phyloP scores from a whole-genome alignment of 2,888 invertebrate species.

The Pseudanteris insignis region DNA sequence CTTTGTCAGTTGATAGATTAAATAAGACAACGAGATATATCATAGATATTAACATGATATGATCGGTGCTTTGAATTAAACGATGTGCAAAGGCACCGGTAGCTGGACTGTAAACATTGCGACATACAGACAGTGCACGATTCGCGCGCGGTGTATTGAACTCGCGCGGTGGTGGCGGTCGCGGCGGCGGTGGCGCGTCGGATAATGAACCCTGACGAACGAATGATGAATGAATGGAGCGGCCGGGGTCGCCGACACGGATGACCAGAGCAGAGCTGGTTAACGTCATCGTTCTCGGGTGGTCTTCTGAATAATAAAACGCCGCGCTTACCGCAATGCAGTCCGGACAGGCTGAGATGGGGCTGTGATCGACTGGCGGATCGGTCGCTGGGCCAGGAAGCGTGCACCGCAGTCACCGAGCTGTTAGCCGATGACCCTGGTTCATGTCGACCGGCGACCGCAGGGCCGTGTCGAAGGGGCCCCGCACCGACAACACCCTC shows the following conservation, averaged over 20 bases:
- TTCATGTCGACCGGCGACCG: background rate
- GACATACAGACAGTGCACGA: too few species aligned
- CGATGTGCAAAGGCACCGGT: too few species aligned
- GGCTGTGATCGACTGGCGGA: background rate
- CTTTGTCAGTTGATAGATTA: too few species aligned
- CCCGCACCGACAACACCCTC: background rate
- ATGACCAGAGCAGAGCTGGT: too few species aligned
- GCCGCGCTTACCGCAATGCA: conserved; percentile 19
- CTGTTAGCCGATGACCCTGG: conserved; percentile 5
- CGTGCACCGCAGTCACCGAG: conserved; percentile 5
- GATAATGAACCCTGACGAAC: conserved; percentile 23
- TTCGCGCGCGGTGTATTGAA: conserved; percentile 18
- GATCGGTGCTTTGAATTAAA: too few species aligned
- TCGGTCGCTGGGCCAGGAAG: too few species aligned
- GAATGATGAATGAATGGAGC: too few species aligned
- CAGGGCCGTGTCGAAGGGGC: background rate
- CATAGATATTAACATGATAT: too few species aligned
- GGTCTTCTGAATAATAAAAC: background rate
- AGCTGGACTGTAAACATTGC: too few species aligned
- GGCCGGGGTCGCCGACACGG: background rate
- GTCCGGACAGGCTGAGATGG: background rate
- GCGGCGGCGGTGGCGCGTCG: conserved; percentile 16
- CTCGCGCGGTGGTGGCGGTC: too few species aligned
- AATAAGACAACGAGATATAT: too few species aligned
- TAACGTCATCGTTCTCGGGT: too few species aligned